Evolutionary conservation across 2,888 invertebrate genomes (phyloP).

Genomic region (Dicranocentrus wangi): DNA sequence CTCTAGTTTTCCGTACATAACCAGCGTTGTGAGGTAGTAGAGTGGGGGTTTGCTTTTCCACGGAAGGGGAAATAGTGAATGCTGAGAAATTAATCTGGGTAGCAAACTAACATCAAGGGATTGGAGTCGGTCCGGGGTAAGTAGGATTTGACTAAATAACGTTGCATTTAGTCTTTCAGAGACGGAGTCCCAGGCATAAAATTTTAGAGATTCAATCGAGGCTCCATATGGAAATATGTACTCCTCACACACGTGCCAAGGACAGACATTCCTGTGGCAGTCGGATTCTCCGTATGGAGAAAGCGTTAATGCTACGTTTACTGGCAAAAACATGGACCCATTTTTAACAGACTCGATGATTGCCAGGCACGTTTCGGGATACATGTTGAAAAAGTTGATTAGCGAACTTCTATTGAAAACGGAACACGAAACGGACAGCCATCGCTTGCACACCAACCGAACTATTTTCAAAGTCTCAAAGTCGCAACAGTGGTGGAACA

Average conservation of each 20-base stretch:
- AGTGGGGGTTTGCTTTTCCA: constrained; percentile 45
- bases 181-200: constrained; percentile 55
- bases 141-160: constrained; percentile 41
- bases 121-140: constrained; percentile 12
- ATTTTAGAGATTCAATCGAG: constrained; percentile 43
- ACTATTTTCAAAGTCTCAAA: constrained; percentile 38
- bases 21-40: constrained; percentile 23
- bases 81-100: constrained; percentile 4
- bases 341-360: constrained; percentile 26
- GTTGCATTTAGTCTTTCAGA: constrained; percentile 37
- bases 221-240: constrained; percentile 53
- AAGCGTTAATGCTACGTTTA: constrained; percentile 54
- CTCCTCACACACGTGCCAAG: constrained; percentile 49
- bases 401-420: constrained; percentile 32
- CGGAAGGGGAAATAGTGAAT: constrained; percentile 50
- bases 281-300: constrained; percentile 42
- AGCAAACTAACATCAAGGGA: constrained; percentile 54
- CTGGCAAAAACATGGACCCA: constrained; percentile 26
- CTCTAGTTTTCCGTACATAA: constrained; percentile 44
- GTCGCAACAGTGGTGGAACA: constrained; percentile 52
- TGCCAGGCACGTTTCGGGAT: constrained; percentile 24
- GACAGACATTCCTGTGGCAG: constrained; percentile 43
- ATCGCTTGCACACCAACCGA: constrained; percentile 49
- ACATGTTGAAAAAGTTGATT: constrained; percentile 55
- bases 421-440: constrained; percentile 6